Evolutionary conservation across 1,140 invertebrate species (phyloP).

Genomic region (Drosophila pseudoobscura): DNA sequence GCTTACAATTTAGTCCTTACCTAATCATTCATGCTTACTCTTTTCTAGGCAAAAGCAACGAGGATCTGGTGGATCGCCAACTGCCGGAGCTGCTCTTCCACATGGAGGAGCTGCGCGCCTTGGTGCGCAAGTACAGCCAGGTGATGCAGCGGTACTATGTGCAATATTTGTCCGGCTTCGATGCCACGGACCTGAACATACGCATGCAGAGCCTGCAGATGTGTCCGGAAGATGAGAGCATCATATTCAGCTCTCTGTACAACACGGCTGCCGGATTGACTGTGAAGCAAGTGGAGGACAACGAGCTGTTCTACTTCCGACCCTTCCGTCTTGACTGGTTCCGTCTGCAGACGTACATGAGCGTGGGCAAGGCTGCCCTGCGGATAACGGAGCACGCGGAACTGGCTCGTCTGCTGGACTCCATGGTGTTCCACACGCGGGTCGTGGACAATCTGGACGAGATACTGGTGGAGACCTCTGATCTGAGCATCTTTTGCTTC

Average conservation of each 20-base stretch:
- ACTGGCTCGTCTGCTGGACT: conserved; percentile 96
- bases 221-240: conserved; percentile 96
- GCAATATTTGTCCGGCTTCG: conserved; percentile 97
- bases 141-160: conserved; percentile 99
- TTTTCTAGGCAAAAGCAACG: conserved; percentile 87
- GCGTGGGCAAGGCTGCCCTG: conserved; percentile 92
- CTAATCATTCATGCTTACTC: not conserved
- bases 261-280: conserved; percentile 93
- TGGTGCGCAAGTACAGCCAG: conserved; percentile 97
- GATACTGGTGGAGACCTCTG: conserved; percentile 97
- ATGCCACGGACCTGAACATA: conserved; percentile 95
- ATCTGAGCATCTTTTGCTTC: conserved; percentile 98
- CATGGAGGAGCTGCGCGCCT: conserved; percentile 97
- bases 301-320: conserved; percentile 97
- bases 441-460: conserved; percentile 99
- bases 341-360: conserved; percentile 97
- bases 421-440: conserved; percentile 97
- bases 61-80: conserved; percentile 96
- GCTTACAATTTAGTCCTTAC: not conserved
- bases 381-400: conserved; percentile 93
- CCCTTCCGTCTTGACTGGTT: conserved; percentile 98
- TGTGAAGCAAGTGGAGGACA: conserved; percentile 98
- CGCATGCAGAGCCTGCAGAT: conserved; percentile 94
- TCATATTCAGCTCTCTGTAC: conserved; percentile 96
- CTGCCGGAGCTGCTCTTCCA: conserved; percentile 98